phyloP scores from a whole-genome alignment of 2,113 vertebrate genomes.

The Taurulus bubalis region DNA sequence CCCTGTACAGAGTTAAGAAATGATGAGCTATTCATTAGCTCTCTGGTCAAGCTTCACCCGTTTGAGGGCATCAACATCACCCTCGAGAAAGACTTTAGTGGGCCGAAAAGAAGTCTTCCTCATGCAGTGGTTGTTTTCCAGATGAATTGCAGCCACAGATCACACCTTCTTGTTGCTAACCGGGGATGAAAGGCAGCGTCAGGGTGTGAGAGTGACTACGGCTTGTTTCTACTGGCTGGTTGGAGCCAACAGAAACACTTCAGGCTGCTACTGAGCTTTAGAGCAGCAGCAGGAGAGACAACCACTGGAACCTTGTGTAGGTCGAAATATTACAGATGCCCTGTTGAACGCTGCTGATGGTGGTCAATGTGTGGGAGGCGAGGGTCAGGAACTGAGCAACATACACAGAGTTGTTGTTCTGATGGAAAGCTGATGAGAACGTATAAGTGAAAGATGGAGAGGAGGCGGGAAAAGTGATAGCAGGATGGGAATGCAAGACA shows the following conservation, averaged over 20 bases:
- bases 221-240: conserved; percentile 35
- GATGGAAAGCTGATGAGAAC: conserved; percentile 15
- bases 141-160: conserved; percentile 9
- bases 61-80: conserved; percentile 7
- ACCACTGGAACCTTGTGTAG: conserved; percentile 19
- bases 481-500: conserved; percentile 3
- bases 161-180: conserved; percentile 19
- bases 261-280: conserved; percentile 21
- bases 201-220: conserved; percentile 47
- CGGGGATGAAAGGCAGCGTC: conserved; percentile 42
- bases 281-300: conserved; percentile 27
- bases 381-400: conserved; percentile 23
- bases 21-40: not conserved
- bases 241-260: conserved; percentile 37
- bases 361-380: conserved; percentile 45
- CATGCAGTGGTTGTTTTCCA: conserved; percentile 2
- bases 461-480: not conserved
- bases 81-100: not conserved
- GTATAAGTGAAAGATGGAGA: not conserved
- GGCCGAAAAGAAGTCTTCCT: not conserved
- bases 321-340: conserved; percentile 48
- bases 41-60: conserved; percentile 3
- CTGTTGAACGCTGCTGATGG: conserved; percentile 14
- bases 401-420: not conserved
- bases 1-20: not conserved